Evolutionary conservation across 2,797 vertebrate genomes (phyloP), one percentile per base, ranked within the genome.

Genomic region (Emys orbicularis): DNA sequence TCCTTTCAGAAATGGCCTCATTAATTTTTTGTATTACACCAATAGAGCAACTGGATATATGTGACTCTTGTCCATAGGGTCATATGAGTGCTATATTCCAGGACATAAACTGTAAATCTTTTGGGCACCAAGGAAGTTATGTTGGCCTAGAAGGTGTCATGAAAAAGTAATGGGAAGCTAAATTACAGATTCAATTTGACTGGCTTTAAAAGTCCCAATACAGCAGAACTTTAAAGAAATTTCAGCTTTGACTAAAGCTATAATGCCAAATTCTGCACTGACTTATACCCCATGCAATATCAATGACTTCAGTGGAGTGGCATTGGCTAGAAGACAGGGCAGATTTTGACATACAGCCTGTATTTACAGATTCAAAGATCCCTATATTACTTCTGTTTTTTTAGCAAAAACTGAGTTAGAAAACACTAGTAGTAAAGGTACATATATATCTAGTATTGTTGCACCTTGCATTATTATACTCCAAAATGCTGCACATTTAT

Each of bases 151-250:
- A 95, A 96, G 94, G 90, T 95, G 87, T 95, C 91, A 96, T 98
- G 95, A 97, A 98, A 97, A 97, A 95, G 84, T 97, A 95, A 97
- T 95, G 87, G 88, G 84, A 96, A 98, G 90, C 95, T 98, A 96
- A 97, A 98, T 97, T 97, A 95, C 84, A 95, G 91, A 95, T 96
- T 93, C 96, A 94, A 82, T 96, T 98, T 96, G 88, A 84, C 81
- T 95, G 88, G 81, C 68, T 97, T 98, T 96, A 92, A 91, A 97
- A 98, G 84, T 95, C 96, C 88, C 90, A 85, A 53, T 83, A 79
- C 16, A 59, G 74, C 29, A 89, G 93, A 85, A 94, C 96, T 92
- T 93, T 94, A 92, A 88, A 90, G 79, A 95, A 97, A 97, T 88
- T 57, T 86, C 79, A 95, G 93, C 83, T 94, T 90, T 79, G 1